phyloP scores from a whole-genome alignment of 1,140 invertebrate species.

The Dermatophagoides farinae region DNA sequence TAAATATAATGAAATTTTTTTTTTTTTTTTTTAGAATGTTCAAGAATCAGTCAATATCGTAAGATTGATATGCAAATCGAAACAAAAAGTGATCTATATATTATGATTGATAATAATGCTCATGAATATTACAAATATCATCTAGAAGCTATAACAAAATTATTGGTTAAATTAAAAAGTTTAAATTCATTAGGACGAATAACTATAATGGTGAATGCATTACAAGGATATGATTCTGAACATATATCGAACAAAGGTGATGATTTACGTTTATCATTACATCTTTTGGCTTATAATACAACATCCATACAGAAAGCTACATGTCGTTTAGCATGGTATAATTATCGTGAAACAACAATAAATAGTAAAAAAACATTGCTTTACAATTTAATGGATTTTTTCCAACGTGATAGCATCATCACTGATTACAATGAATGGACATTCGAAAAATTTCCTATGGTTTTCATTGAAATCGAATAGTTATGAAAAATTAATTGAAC shows the following conservation, averaged over 20 bases:
- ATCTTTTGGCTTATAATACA: slow-evolving; percentile 5
- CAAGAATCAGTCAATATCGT: neutral
- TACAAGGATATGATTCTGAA: neutral
- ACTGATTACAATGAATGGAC: neutral
- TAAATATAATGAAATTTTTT: no score
- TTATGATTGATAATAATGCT: slow-evolving; percentile 7
- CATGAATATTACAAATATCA: neutral
- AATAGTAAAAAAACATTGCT: neutral
- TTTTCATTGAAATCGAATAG: neutral
- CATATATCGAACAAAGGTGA: neutral
- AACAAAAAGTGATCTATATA: neutral
- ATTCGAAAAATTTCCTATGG: slow-evolving; percentile 8
- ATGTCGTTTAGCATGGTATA: slow-evolving; percentile 7
- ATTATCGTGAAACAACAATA: neutral
- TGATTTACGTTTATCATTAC: neutral
- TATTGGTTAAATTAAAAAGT: neutral
- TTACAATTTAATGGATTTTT: neutral
- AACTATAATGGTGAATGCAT: neutral
- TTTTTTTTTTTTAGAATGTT: neutral
- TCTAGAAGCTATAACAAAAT: neutral
- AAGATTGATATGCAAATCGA: neutral
- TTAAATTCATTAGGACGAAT: neutral
- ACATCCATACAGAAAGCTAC: neutral
- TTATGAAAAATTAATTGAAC: neutral
- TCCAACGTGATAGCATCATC: neutral